Conservation (phyloP, 2,888 invertebrate species). For the Rosalia funebris region DNA sequence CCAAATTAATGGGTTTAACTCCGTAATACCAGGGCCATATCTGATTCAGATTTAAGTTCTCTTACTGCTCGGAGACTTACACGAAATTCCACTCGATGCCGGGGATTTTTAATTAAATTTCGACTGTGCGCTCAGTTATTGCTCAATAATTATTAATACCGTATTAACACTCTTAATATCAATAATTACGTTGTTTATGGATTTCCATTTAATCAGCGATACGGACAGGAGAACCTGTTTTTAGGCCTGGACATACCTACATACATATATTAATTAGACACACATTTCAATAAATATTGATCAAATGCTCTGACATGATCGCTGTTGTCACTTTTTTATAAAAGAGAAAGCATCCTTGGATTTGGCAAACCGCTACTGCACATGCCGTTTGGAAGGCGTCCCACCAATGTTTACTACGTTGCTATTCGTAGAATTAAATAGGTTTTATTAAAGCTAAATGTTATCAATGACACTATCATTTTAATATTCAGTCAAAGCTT, state of each 20-base stretch:
- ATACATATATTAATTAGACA: neutral
- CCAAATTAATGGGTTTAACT: slow-evolving; percentile 31
- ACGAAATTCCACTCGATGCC: slow-evolving; percentile 21
- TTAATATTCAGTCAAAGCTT: too few relatives aligned
- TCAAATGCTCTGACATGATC: neutral
- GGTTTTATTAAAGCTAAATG: too few relatives aligned
- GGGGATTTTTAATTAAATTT: slow-evolving; percentile 25
- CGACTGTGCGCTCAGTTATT: slow-evolving; percentile 1
- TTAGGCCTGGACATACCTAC: neutral
- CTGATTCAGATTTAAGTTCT: slow-evolving; percentile 22
- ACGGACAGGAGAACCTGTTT: slow-evolving; percentile 16
- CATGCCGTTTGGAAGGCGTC: neutral
- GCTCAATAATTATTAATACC: slow-evolving; percentile 13
- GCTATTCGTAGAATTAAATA: too few relatives aligned
- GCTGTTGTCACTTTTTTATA: neutral
- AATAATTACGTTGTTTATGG: slow-evolving; percentile 26
- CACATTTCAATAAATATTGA: neutral
- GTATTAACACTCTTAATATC: slow-evolving; percentile 11
- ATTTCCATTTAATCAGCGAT: slow-evolving; percentile 8
- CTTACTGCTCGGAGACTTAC: slow-evolving; percentile 14
- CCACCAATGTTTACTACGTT: too few relatives aligned
- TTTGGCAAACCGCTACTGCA: neutral
- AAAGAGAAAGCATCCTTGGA: neutral
- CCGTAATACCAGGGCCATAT: slow-evolving; percentile 27
- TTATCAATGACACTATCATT: too few relatives aligned